phyloP scores from a whole-genome alignment of 1,140 invertebrate genomes.

The Augochlora pura region DNA sequence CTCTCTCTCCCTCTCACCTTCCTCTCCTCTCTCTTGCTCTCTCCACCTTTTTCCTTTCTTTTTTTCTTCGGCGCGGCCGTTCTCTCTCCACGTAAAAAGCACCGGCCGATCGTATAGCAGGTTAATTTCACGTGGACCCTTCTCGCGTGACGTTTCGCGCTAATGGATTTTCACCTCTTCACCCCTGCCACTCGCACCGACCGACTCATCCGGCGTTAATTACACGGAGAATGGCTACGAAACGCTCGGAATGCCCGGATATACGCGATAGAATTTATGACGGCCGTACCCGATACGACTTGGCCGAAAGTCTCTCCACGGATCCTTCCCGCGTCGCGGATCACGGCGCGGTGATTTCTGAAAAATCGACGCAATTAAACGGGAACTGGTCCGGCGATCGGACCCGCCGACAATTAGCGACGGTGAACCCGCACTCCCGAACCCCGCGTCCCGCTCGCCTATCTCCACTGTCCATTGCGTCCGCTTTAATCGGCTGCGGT shows the following conservation, averaged over 20 bases:
- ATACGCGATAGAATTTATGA: conserved; percentile 64
- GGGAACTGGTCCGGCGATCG: conserved; percentile 1
- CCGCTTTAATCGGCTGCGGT: neutral
- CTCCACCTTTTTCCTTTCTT: too few relatives aligned
- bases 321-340: conserved; percentile 1
- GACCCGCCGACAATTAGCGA: conserved; percentile 7
- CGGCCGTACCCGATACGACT: conserved; percentile 33
- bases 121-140: conserved; percentile 62
- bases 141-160: conserved; percentile 60
- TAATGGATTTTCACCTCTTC: conserved; percentile 68
- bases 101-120: conserved; percentile 54
- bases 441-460: neutral
- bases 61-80: neutral
- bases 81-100: neutral
- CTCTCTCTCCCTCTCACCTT: too few relatives aligned
- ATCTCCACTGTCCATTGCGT: neutral
- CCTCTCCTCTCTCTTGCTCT: too few relatives aligned
- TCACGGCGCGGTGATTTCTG: conserved; percentile 30
- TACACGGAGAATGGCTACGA: conserved; percentile 64
- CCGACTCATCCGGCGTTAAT: conserved; percentile 65
- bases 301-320: neutral
- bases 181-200: conserved; percentile 47
- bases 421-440: neutral
- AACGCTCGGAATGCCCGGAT: conserved; percentile 61
- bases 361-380: conserved; percentile 52